phyloP scores from a whole-genome alignment of 1,140 invertebrate species.

The Pomacea maculata region DNA sequence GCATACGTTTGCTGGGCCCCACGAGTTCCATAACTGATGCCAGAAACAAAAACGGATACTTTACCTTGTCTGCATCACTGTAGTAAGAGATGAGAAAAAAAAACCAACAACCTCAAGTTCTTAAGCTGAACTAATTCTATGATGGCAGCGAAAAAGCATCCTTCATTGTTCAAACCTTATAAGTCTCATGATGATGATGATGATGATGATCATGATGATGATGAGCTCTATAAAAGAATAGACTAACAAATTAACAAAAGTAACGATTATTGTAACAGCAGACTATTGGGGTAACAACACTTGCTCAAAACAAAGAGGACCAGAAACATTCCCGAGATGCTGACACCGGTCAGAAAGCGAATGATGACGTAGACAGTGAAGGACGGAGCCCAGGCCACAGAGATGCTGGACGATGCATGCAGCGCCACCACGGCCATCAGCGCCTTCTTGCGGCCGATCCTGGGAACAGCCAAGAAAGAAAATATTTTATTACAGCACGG shows the following conservation, averaged over 20 bases:
- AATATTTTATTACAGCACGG: too few species aligned
- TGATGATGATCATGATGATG: neutral
- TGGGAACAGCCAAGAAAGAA: constrained; percentile 18
- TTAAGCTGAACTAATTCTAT: neutral
- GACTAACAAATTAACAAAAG: neutral
- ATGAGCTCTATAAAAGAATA: neutral
- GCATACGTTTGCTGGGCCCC: constrained; percentile 71
- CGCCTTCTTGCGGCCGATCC: constrained; percentile 42
- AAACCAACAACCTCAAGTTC: neutral
- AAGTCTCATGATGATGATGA: neutral
- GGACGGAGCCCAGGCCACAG: constrained; percentile 33
- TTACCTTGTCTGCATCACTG: neutral
- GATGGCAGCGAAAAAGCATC: neutral
- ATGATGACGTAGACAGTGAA: constrained; percentile 38
- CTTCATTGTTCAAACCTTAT: neutral
- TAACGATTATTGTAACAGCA: neutral
- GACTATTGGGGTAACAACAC: neutral
- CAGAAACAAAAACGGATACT: neutral
- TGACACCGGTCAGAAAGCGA: constrained; percentile 38
- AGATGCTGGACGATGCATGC: constrained; percentile 28
- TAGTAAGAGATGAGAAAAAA: neutral
- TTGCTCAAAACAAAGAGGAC: constrained; percentile 44
- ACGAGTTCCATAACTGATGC: constrained; percentile 55
- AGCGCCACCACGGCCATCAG: constrained; percentile 33
- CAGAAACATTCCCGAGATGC: constrained; percentile 40